Percentiles rank a stretch among this genome's conserved stretches.
Evolutionary conservation across 2,113 vertebrate species (phyloP).

Genomic region (Pseudolaguvia tuberculata): DNA sequence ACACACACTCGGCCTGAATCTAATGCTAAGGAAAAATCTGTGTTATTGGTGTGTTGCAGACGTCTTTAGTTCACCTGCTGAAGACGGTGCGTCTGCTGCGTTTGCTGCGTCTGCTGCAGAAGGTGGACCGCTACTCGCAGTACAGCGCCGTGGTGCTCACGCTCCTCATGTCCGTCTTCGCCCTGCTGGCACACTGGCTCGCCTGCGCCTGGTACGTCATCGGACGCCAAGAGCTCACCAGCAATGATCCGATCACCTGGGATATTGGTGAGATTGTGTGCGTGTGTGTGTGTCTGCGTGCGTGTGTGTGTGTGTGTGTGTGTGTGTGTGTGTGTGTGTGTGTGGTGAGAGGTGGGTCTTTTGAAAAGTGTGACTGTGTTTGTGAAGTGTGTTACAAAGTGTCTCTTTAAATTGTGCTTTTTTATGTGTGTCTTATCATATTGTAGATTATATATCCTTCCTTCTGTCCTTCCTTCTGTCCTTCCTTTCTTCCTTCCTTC

Average conservation of each 20-base stretch:
- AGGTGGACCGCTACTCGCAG: conserved; percentile 87
- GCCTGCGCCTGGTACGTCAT: conserved; percentile 89
- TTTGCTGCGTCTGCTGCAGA: conserved; percentile 82
- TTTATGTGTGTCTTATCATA: no score
- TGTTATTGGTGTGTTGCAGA: conserved; percentile 54
- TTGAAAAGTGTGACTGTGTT: no score
- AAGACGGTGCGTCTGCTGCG: conserved; percentile 83
- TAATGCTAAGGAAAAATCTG: not conserved
- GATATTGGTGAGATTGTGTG: conserved; percentile 81
- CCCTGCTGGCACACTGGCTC: conserved; percentile 88
- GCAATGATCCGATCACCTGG: conserved; percentile 84
- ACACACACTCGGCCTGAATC: no score
- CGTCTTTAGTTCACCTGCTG: conserved; percentile 77
- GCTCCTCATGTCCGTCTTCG: conserved; percentile 86
- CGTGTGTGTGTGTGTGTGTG: no score
- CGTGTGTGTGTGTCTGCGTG: not conserved
- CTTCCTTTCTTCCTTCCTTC: no score
- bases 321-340: no score
- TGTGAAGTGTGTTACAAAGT: no score
- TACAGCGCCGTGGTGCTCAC: conserved; percentile 89
- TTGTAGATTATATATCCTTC: no score
- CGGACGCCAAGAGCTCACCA: conserved; percentile 79
- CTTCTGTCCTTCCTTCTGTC: no score
- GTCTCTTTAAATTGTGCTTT: no score
- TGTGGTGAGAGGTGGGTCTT: no score